Conservation (phyloP, 2,113 vertebrate species). For the Noturus placidus region DNA sequence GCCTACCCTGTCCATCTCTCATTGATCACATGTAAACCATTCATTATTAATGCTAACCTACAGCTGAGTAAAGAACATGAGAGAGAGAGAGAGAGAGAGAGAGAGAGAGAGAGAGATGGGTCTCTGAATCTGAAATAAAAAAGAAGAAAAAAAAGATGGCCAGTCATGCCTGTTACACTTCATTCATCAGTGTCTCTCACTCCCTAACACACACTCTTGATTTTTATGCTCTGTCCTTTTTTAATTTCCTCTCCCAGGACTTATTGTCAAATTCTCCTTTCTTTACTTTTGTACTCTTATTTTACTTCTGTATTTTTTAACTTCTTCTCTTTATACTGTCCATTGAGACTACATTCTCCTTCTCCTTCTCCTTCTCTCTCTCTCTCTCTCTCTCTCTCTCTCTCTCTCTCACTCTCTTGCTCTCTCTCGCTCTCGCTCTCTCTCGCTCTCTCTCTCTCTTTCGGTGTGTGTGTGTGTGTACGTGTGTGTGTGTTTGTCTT, state of each 20-base stretch:
- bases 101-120: neutral
- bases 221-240: neutral
- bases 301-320: neutral
- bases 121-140: neutral
- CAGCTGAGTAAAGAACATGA: conserved; percentile 9
- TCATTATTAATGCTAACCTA: conserved; percentile 31
- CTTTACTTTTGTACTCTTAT: neutral
- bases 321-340: neutral
- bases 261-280: neutral
- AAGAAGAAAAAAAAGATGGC: neutral
- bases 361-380: neutral
- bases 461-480: neutral
- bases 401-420: too few relatives aligned
- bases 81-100: conserved; percentile 7
- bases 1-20: conserved; percentile 12
- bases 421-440: neutral
- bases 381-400: neutral
- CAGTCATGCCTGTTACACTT: conserved; percentile 5
- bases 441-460: neutral
- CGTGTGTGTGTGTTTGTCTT: neutral
- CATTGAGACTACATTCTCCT: neutral
- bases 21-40: conserved; percentile 22
- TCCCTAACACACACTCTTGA: neutral
- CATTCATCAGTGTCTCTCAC: conserved; percentile 6
- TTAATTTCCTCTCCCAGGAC: conserved; percentile 4